Percentiles rank a stretch among this genome's conserved stretches.
Conservation (phyloP, 1,140 invertebrate species). For the Aphaenogaster ashmeadi region DNA sequence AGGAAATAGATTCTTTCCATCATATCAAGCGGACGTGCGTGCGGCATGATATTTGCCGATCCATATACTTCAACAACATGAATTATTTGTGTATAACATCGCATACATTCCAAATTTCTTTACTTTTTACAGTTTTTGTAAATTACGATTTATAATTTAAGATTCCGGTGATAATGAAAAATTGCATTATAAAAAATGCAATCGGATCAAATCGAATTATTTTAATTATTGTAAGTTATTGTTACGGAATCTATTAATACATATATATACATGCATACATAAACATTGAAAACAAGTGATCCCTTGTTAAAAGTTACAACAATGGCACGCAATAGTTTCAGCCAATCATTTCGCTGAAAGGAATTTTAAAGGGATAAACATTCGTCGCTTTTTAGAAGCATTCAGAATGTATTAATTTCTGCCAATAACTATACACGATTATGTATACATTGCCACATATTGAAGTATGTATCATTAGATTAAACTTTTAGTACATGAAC, state of each 20-base stretch:
- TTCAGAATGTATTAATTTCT: background rate
- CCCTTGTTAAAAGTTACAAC: conserved; percentile 25
- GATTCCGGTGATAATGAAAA: background rate
- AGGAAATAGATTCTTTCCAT: conserved; percentile 16
- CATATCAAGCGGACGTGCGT: background rate
- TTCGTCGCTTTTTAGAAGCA: background rate
- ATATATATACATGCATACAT: background rate
- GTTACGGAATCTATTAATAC: background rate
- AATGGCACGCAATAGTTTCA: conserved; percentile 7
- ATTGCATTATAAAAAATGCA: background rate
- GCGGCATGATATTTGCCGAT: conserved; percentile 25
- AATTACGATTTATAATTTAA: background rate
- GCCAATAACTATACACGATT: background rate
- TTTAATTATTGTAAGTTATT: conserved; percentile 1
- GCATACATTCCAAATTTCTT: background rate
- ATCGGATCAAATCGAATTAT: background rate
- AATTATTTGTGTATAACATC: conserved; percentile 1
- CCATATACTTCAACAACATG: background rate
- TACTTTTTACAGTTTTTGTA: background rate
- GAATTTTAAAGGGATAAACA: conserved; percentile 13
- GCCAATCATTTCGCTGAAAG: background rate
- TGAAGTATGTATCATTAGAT: background rate
- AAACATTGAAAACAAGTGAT: background rate
- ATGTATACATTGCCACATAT: conserved; percentile 31
- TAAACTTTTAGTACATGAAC: background rate